Conservation (phyloP, 2,888 invertebrate species). For the Eupelmus urozonus region DNA sequence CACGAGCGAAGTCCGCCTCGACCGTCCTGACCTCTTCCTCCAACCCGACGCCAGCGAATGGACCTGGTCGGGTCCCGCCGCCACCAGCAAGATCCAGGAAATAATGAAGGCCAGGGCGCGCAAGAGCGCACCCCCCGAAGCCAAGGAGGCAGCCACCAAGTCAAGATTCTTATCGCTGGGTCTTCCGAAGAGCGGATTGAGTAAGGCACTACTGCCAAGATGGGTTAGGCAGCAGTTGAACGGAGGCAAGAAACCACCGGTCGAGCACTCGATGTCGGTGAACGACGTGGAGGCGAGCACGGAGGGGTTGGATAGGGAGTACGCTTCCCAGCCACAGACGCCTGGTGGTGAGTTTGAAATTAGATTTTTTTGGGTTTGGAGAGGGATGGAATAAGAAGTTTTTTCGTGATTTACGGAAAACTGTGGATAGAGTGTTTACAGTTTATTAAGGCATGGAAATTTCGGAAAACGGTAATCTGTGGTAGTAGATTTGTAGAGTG, state of each 20-base stretch:
- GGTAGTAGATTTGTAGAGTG: no score
- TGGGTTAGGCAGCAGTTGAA: conserved; percentile 68
- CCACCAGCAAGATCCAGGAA: conserved; percentile 81
- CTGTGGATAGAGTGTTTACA: no score
- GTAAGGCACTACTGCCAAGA: conserved; percentile 69
- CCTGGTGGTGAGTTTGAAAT: conserved; percentile 43
- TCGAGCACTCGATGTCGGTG: conserved; percentile 61
- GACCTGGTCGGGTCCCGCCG: conserved; percentile 85
- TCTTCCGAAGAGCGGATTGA: conserved; percentile 52
- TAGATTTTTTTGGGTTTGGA: not conserved
- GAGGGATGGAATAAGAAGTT: not conserved
- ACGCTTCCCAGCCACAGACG: conserved; percentile 62
- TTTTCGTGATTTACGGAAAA: no score
- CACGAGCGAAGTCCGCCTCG: conserved; percentile 80
- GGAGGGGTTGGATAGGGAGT: conserved; percentile 52
- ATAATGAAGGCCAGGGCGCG: conserved; percentile 70
- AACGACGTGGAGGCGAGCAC: conserved; percentile 63
- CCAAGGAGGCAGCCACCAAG: conserved; percentile 60
- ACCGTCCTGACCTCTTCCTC: conserved; percentile 69
- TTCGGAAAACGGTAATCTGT: no score
- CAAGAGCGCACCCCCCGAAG: conserved; percentile 58
- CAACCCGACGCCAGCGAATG: conserved; percentile 79
- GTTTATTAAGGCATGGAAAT: no score
- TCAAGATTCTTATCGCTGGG: conserved; percentile 69
- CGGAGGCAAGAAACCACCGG: conserved; percentile 40